Evolutionary conservation across 2,113 vertebrate genomes (phyloP), one percentile per base, ranked within the genome.

Genomic region (Uropsilus gracilis): DNA sequence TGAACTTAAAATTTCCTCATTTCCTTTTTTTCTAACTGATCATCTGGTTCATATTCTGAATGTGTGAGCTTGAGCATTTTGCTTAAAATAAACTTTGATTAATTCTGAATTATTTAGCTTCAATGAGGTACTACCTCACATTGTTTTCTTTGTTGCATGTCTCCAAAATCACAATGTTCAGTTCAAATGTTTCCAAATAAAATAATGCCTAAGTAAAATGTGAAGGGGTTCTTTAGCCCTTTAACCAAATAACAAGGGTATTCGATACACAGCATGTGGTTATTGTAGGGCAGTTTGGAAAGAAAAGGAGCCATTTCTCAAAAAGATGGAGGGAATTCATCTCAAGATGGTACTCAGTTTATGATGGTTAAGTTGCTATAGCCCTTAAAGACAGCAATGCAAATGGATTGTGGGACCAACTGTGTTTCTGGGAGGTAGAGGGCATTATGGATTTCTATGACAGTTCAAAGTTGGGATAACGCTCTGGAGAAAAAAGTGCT

Each of bases 41-140:
- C 86, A 42, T 57, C 63, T 53, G 91, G 76, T 57, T 95, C 69
- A 55, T 61, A 69, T 80, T 96, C 66, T 73, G 66, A 90, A 86
- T 59, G 73, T 83, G 92, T 94, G 89, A 59, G 83, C 78, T 92
- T 72, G 93, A 87, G 28, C 86, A 86, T 80, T 88, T 64, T 72
- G 87, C 91, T 95, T 89, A 96, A 97, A 97, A 97, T 96, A 93
- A 9, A 73, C 73, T 61, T 71, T 81, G 94, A 97, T 86, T 96
- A 93, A 89, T 96, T 95, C 83, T 87, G 89, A 95, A 89, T 95
- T 95, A 97, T 97, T 97, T 91, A 93, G 83, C 0, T 1, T 73
- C 92, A 87, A 97, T 95, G 78, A 90, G 73, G 80, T 95, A 75
- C 55, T 46, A 26, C 91, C 89, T 95, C 59, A 61, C 78, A 34